Evolutionary conservation across 2,113 vertebrate genomes (phyloP), one percentile per base, ranked within the genome.

Genomic region (Probosciger aterrimus): DNA sequence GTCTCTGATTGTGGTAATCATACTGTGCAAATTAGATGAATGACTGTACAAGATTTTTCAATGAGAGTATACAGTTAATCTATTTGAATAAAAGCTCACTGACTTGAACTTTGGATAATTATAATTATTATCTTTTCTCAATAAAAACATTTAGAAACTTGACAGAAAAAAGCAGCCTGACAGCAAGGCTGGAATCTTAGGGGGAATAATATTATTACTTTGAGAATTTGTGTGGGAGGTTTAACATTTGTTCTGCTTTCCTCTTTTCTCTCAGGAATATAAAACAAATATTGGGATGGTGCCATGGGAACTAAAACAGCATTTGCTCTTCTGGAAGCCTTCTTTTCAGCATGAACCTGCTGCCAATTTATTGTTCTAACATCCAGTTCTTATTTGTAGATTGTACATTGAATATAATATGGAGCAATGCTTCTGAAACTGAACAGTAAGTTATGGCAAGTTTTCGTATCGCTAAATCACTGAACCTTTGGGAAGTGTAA

Each of bases 221-320:
- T 33, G 64, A 85, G 92, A 95, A 86, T 78, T 80, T 93, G 90
- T 93, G 96, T 92, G 77, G 96, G 96, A 93, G 92, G 64, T 67
- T 94, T 74, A 82, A 89, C 74, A 96, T 96, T 96, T 93, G 90
- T 94, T 97, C 93, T 94, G 85, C 88, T 95, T 95, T 81, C 64
- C 78, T 91, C 75, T 87, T 65, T 76, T 91, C 89, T 74, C 95
- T 92, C 74, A 89, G 83, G 90, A 93, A 44, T 90, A 78, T 84
- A 77, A 93, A 94, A 86, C 82, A 96, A 96, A 87, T 86, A 82
- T 63, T 95, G 93, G 86, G 90, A 79, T 74, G 46, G 22, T 94
- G 96, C 96, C 96, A 83, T 96, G 97, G 86, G 96, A 97, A 97
- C 95, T 93, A 80, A 81, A 91, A 46, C 55, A 64, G 69, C 33